Percentiles rank a stretch among this genome's conserved stretches.
These are phyloP conservation scores for Drosophila bifasciata DNA, from an alignment of 1,140 invertebrate genomes.

Conservation along the genomic window DNA sequence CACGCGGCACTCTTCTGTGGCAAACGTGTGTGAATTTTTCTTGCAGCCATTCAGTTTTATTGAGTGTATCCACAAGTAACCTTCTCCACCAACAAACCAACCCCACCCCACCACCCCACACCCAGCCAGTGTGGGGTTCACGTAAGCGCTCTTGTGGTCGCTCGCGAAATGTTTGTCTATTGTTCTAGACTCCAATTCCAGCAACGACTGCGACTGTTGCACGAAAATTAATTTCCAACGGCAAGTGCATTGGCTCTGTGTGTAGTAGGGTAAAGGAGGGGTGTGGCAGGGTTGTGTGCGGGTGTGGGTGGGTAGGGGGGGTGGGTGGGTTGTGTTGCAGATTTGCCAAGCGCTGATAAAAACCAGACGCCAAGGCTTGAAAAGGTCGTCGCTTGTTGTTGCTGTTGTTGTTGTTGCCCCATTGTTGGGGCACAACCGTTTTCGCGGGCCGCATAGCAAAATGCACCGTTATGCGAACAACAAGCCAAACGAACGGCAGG, in stretches of 20 bases:
- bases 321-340: conserved; percentile 30
- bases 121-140: conserved; percentile 46
- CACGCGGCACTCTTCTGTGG: conserved; percentile 47
- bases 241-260: conserved; percentile 65
- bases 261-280: not conserved
- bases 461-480: conserved; percentile 72
- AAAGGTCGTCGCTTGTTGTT: conserved; percentile 64
- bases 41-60: conserved; percentile 56
- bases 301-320: not conserved
- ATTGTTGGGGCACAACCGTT: conserved; percentile 51
- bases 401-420: conserved; percentile 21
- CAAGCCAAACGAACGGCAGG: conserved; percentile 19
- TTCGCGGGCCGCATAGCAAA: conserved; percentile 75
- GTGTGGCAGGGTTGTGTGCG: not conserved
- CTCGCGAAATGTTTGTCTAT: conserved; percentile 73
- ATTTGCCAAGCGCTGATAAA: conserved; percentile 76
- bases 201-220: conserved; percentile 60
- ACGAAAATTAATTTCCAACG: conserved; percentile 79
- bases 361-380: conserved; percentile 72
- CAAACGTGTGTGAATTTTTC: conserved; percentile 67
- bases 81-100: no score
- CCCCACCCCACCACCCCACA: not conserved
- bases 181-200: conserved; percentile 56
- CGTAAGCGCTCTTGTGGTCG: conserved; percentile 50
- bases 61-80: conserved; percentile 41